These are phyloP conservation scores for Cosmia trapezina DNA, from an alignment of 2,888 invertebrate genomes.

Conservation along the genomic window DNA sequence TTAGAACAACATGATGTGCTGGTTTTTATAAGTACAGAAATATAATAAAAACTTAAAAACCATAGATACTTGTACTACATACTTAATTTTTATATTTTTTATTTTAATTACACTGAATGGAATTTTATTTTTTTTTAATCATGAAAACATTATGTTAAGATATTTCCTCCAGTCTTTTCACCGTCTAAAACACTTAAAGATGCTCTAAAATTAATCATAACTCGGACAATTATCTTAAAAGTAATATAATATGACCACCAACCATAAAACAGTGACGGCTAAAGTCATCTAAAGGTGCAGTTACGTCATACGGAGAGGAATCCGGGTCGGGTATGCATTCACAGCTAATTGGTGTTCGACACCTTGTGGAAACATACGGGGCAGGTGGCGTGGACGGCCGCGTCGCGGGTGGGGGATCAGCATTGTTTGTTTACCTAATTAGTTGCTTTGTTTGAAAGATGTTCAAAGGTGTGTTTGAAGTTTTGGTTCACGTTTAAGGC, in stretches of 20 bases:
- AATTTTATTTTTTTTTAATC: no score
- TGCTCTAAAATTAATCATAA: not conserved
- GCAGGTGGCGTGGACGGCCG: not conserved
- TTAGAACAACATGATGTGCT: not conserved
- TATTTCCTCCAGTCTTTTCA: not conserved
- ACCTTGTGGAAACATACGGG: conserved; percentile 59
- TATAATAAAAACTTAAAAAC: not conserved
- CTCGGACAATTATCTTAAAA: not conserved
- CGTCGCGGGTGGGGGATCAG: conserved; percentile 6
- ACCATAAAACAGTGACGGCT: conserved; percentile 17
- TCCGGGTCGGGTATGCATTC: conserved; percentile 57
- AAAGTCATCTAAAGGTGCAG: conserved; percentile 30
- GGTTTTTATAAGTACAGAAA: no score
- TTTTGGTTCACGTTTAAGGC: not conserved
- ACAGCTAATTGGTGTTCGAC: conserved; percentile 63
- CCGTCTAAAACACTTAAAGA: not conserved
- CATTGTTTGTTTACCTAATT: conserved; percentile 23
- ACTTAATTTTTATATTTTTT: no score
- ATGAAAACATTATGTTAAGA: no score
- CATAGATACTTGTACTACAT: no score
- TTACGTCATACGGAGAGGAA: conserved; percentile 54
- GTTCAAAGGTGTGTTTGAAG: conserved; percentile 33
- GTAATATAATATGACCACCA: conserved; percentile 17
- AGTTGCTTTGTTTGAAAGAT: conserved; percentile 23
- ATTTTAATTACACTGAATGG: no score